Evolutionary conservation across 2,888 invertebrate species (phyloP), one percentile per base, ranked within the genome.

Genomic region (Orchesellides sinensis): DNA sequence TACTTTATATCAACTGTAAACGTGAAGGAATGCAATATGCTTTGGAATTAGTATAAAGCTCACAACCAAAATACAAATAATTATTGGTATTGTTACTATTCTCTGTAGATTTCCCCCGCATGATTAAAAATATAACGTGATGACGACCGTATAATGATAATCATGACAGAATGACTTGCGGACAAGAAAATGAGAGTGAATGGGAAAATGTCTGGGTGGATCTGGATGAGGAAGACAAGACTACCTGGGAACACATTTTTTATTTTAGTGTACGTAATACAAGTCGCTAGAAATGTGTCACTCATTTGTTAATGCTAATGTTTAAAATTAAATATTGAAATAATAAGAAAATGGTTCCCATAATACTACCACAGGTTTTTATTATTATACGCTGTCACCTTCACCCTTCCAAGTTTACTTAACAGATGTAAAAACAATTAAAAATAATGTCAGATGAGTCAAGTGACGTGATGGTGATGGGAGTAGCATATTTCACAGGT

Each of bases 231-330:
- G n/a, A n/a, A n/a, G n/a, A n/a, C n/a, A n/a, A n/a, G n/a, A n/a
- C 40, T 40, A 40, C 4, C 40, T 40, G 10, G 4, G n/a, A n/a
- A n/a, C n/a, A n/a, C 40, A 10, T 40, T 2, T 40, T 40, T 40
- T 40, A 40, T 8, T 40, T n/a, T 40, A 2, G 10, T 40, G 40
- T 40, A 40, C 40, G 40, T 40, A 40, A 40, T 10, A 40, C 40
- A 40, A 40, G 40, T 40, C 40, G 40, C 40, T n/a, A 45, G 12
- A 21, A 65, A 65, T 65, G 23, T 65, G 65, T 65, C 65, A 65
- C 65, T 65, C 65, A 65, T 40, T 65, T 65, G 40, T 45, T 65
- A 65, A 65, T 45, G 10, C 40, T 40, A 8, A n/a, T n/a, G n/a
- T n/a, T n/a, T n/a, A n/a, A n/a, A n/a, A n/a, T n/a, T n/a, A n/a